phyloP scores from a whole-genome alignment of 2,888 invertebrate genomes.

The Andrena trimmerana region DNA sequence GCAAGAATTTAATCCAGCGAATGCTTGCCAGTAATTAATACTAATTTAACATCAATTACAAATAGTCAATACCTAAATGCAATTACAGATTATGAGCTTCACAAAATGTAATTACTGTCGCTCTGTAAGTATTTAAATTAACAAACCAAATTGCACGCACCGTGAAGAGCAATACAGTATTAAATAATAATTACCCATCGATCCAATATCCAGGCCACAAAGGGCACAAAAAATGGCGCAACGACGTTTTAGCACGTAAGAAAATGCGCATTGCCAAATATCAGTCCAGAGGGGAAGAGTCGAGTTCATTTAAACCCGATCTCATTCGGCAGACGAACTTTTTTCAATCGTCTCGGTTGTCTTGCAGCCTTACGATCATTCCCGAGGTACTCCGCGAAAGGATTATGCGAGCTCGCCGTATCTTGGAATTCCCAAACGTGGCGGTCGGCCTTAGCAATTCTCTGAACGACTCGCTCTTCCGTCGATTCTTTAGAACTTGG shows the following conservation, averaged over 20 bases:
- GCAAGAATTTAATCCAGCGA: background rate
- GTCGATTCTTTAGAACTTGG: conserved; percentile 68
- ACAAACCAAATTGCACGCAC: background rate
- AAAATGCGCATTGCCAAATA: background rate
- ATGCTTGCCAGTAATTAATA: background rate
- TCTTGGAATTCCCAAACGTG: conserved; percentile 62
- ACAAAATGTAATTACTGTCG: background rate
- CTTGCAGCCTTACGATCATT: conserved; percentile 37
- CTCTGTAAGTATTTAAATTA: background rate
- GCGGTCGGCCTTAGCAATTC: conserved; percentile 66
- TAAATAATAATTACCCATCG: background rate
- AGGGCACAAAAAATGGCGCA: too few species aligned
- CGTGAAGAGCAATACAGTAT: background rate
- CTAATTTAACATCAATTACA: background rate
- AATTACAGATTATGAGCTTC: background rate
- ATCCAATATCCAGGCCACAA: too few species aligned
- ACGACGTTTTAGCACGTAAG: too few species aligned
- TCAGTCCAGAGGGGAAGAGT: background rate
- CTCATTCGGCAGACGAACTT: background rate
- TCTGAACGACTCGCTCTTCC: conserved; percentile 50
- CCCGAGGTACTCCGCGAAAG: conserved; percentile 29
- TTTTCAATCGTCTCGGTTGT: conserved; percentile 34
- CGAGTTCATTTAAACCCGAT: conserved; percentile 2
- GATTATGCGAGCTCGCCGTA: conserved; percentile 58
- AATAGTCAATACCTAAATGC: background rate